phyloP scores from a whole-genome alignment of 2,797 vertebrate species.

The Buceros bicornis region DNA sequence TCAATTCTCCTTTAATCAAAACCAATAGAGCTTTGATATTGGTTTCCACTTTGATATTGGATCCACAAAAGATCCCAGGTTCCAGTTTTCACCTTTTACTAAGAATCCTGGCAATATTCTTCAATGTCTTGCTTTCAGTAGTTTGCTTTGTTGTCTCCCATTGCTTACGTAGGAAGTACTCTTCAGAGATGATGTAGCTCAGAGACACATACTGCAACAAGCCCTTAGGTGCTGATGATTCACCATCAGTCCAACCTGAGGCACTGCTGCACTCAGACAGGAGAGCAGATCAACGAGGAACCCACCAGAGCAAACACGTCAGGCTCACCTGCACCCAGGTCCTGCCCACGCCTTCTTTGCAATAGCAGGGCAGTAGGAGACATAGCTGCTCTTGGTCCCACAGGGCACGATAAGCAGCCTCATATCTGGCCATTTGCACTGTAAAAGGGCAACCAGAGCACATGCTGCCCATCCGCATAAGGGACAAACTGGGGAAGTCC shows the following conservation, averaged over 20 bases:
- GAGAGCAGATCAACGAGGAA: not conserved
- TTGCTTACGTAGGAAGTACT: not conserved
- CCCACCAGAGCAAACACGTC: not conserved
- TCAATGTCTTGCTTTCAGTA: not conserved
- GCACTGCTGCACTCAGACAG: not conserved
- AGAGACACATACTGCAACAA: not conserved
- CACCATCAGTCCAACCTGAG: not conserved
- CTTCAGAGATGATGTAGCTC: not conserved
- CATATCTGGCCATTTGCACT: not conserved
- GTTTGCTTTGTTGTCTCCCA: not conserved
- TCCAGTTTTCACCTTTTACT: not conserved
- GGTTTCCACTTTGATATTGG: not conserved
- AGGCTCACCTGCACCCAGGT: not conserved
- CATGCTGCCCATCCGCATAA: not conserved
- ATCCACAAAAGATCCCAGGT: not conserved
- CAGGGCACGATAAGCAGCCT: not conserved
- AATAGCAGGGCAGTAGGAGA: not conserved
- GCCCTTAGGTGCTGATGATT: not conserved
- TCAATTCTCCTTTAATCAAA: conserved; percentile 14
- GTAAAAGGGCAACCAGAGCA: not conserved
- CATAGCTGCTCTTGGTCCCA: not conserved
- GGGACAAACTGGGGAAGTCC: not conserved
- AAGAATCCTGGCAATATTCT: not conserved
- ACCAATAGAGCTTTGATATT: not conserved
- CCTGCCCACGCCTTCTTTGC: not conserved